Evolutionary conservation across 2,113 vertebrate genomes (phyloP).

Genomic region (Oncorhynchus mykiss): DNA sequence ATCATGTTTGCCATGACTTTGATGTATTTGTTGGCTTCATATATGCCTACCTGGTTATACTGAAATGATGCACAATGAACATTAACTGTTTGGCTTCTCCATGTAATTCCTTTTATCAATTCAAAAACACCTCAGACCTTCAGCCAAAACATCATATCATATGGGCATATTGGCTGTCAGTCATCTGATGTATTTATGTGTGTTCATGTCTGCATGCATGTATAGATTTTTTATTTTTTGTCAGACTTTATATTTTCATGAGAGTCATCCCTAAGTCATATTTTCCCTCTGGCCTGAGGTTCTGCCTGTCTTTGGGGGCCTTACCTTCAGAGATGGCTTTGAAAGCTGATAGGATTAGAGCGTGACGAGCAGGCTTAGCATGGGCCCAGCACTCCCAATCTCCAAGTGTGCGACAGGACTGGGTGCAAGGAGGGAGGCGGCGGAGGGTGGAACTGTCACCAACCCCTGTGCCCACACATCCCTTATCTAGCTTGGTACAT

Average conservation of each 20-base stretch:
- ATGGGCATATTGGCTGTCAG: not conserved
- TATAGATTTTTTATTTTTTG: not conserved
- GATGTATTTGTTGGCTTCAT: not conserved
- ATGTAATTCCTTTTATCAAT: not conserved
- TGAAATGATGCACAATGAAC: not conserved
- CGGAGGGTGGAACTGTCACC: conserved; percentile 23
- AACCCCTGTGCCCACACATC: not conserved
- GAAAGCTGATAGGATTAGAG: conserved; percentile 68
- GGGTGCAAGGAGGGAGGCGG: conserved; percentile 32
- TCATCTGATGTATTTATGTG: not conserved
- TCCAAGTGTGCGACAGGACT: conserved; percentile 52
- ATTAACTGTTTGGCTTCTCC: not conserved
- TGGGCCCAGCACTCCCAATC: conserved; percentile 50
- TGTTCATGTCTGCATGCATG: conserved; percentile 1
- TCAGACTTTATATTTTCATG: not conserved
- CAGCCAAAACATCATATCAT: too few species aligned
- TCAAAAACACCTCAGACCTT: not conserved
- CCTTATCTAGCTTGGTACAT: not conserved
- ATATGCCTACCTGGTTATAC: not conserved
- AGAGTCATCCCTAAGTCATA: conserved; percentile 30
- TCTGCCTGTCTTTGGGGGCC: conserved; percentile 37
- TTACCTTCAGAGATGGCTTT: conserved; percentile 61
- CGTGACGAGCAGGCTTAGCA: conserved; percentile 52
- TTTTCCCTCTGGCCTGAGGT: not conserved
- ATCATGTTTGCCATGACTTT: not conserved